These are phyloP conservation scores for Corythoichthys haematopterus DNA, from an alignment of 2,113 vertebrate genomes.

Conservation along the genomic window DNA sequence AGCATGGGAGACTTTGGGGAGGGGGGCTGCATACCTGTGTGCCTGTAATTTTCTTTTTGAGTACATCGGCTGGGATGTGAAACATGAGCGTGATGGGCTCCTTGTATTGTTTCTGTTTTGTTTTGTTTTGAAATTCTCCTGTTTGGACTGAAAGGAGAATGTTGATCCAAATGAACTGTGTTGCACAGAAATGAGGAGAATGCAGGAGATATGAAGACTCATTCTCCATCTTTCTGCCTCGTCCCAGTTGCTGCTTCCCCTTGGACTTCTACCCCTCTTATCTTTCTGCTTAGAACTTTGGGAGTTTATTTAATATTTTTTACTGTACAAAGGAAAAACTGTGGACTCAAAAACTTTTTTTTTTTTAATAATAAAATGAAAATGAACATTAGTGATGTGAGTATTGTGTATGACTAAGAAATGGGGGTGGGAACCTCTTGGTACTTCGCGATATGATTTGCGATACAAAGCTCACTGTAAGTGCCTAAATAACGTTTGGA, in stretches of 20 bases:
- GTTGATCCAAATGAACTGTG: slow-evolving; percentile 75
- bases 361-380: slow-evolving; percentile 74
- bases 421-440: too few relatives aligned
- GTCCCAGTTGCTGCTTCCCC: slow-evolving; percentile 64
- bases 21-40: slow-evolving; percentile 60
- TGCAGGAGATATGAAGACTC: slow-evolving; percentile 45
- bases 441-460: too few relatives aligned
- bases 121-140: slow-evolving; percentile 64
- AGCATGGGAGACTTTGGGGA: slow-evolving; percentile 61
- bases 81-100: slow-evolving; percentile 66
- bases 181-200: slow-evolving; percentile 70
- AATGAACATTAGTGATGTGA: slow-evolving; percentile 54
- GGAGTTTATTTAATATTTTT: slow-evolving; percentile 80
- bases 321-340: slow-evolving; percentile 78
- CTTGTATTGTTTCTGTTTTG: slow-evolving; percentile 56
- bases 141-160: slow-evolving; percentile 73
- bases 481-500: too few relatives aligned
- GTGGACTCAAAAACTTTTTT: slow-evolving; percentile 73
- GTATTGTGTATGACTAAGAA: background rate
- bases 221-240: slow-evolving; percentile 52
- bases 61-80: slow-evolving; percentile 54
- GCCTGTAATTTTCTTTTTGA: slow-evolving; percentile 58
- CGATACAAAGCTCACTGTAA: too few relatives aligned
- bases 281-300: slow-evolving; percentile 68
- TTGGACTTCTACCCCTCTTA: slow-evolving; percentile 53